These are phyloP conservation scores for Cnemophilus loriae DNA, from an alignment of 2,113 vertebrate genomes.

Conservation along the genomic window DNA sequence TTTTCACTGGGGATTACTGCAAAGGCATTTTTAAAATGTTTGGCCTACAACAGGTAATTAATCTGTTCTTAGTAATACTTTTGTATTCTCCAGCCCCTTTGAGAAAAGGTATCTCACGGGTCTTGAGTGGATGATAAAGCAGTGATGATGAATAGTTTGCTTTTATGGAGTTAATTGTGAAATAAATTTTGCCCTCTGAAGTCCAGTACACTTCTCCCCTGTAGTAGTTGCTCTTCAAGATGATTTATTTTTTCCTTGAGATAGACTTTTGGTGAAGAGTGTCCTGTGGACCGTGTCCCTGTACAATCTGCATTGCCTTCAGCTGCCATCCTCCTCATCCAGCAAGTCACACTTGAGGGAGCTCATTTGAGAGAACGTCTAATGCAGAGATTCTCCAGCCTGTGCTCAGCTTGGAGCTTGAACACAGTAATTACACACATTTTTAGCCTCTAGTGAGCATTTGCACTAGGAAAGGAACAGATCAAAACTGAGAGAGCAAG, in stretches of 20 bases:
- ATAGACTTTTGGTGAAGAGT: background rate
- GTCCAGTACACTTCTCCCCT: background rate
- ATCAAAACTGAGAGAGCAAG: background rate
- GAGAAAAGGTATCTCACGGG: background rate
- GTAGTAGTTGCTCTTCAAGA: background rate
- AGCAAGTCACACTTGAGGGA: background rate
- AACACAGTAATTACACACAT: background rate
- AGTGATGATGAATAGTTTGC: background rate
- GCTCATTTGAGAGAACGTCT: background rate
- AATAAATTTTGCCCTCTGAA: background rate
- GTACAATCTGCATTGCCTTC: background rate
- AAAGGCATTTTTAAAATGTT: background rate
- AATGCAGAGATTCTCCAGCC: background rate
- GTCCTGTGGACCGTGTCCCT: background rate
- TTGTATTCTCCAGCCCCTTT: background rate
- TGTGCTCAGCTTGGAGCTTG: background rate
- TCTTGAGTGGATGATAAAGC: background rate
- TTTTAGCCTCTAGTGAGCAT: background rate
- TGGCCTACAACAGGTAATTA: background rate
- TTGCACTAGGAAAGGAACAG: background rate
- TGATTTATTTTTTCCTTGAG: background rate
- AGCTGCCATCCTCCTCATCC: background rate
- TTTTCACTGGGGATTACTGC: background rate
- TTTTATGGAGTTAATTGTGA: background rate
- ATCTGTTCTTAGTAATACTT: background rate